Evolutionary conservation across 2,797 vertebrate genomes (phyloP).

Genomic region (Antennarius maculatus): DNA sequence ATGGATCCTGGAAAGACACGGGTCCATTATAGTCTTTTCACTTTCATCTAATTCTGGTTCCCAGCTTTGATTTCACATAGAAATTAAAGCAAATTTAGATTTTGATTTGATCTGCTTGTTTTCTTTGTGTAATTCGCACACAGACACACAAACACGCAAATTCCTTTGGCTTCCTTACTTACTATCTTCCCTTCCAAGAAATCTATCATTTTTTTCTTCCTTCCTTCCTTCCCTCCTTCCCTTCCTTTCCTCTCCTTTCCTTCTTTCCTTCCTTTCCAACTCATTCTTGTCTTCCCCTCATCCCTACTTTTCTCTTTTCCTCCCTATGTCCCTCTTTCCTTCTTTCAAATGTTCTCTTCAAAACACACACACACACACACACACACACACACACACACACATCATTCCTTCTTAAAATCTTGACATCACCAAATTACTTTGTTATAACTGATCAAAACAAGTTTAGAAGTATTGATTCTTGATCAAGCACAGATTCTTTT

Average conservation of each 20-base stretch:
- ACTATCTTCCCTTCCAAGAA: too few relatives aligned
- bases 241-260: background rate
- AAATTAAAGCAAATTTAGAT: conserved; percentile 32
- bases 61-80: conserved; percentile 19
- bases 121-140: conserved; percentile 2
- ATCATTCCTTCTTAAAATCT: background rate
- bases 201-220: conserved; percentile 6
- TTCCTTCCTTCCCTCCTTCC: conserved; percentile 14
- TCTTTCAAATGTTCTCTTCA: background rate
- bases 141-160: conserved; percentile 13
- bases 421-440: background rate
- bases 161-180: too few relatives aligned
- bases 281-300: conserved; percentile 3
- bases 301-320: conserved; percentile 14
- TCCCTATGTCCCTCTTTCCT: conserved; percentile 2
- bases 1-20: background rate
- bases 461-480: background rate
- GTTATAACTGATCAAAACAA: background rate
- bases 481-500: background rate
- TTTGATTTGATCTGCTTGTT: conserved; percentile 9
- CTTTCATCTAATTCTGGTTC: conserved; percentile 11
- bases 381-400: background rate
- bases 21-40: too few relatives aligned
- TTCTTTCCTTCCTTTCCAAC: conserved; percentile 4
- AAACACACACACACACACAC: conserved; percentile 8